A percentile compares a stretch with the other conserved stretches of the same genome.
phyloP scores from a whole-genome alignment of 1,140 invertebrate species.

The Onthophagus taurus region DNA sequence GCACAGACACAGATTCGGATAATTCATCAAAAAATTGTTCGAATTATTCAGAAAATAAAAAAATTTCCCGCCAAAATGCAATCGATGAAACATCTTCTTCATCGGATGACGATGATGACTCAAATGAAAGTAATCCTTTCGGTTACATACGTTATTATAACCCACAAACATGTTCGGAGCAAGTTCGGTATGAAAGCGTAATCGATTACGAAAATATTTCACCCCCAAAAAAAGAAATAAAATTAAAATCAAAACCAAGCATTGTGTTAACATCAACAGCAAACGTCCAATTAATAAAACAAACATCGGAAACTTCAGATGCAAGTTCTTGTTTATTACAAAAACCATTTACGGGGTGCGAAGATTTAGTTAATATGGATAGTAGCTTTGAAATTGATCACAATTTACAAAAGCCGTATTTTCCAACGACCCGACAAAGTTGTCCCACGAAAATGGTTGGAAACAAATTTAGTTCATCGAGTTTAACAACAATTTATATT shows the following conservation, averaged over 20 bases:
- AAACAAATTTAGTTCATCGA: constrained; percentile 44
- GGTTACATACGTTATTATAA: constrained; percentile 56
- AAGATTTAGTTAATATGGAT: constrained; percentile 53
- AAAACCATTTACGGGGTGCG: constrained; percentile 48
- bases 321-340: constrained; percentile 44
- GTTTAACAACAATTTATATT: constrained; percentile 44
- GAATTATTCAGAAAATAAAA: constrained; percentile 24
- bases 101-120: constrained; percentile 20
- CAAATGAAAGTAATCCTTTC: constrained; percentile 44
- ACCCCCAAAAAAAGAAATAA: constrained; percentile 16
- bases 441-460: constrained; percentile 46
- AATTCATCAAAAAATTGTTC: constrained; percentile 34
- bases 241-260: constrained; percentile 26
- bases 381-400: constrained; percentile 39
- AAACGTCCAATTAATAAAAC: constrained; percentile 37
- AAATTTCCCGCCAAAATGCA: constrained; percentile 47
- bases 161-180: constrained; percentile 33
- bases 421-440: constrained; percentile 32
- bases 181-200: constrained; percentile 38
- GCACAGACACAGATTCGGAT: constrained; percentile 37
- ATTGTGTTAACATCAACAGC: constrained; percentile 40
- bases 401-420: constrained; percentile 18
- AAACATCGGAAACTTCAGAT: constrained; percentile 49
- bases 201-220: constrained; percentile 37
- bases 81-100: constrained; percentile 39